phyloP scores from a whole-genome alignment of 2,113 vertebrate species.

The Hippocampus mohnikei region DNA sequence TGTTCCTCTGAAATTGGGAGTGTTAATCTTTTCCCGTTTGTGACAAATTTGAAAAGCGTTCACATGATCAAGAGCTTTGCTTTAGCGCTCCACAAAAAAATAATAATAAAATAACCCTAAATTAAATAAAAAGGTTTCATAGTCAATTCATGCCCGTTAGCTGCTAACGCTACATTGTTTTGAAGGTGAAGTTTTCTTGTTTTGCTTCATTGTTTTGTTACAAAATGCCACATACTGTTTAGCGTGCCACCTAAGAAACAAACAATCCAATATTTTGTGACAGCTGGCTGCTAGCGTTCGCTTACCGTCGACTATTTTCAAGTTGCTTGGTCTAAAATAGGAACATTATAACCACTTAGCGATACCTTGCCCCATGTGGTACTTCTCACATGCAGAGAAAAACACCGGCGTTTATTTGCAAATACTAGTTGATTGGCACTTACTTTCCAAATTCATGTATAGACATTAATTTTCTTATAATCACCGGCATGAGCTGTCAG shows the following conservation, averaged over 20 bases:
- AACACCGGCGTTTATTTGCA: slow-evolving; percentile 23
- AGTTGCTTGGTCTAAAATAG: background rate
- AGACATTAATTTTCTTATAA: slow-evolving; percentile 1
- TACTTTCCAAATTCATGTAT: slow-evolving; percentile 24
- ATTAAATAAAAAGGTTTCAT: background rate
- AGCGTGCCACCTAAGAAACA: background rate
- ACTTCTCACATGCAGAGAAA: slow-evolving; percentile 7
- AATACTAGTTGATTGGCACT: slow-evolving; percentile 15
- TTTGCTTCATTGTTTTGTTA: too few relatives aligned
- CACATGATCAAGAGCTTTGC: background rate
- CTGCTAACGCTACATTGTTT: background rate
- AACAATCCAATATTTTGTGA: background rate
- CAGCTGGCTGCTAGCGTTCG: background rate
- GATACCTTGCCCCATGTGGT: slow-evolving; percentile 11
- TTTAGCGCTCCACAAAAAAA: too few relatives aligned
- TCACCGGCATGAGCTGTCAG: slow-evolving; percentile 16
- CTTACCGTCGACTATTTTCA: background rate
- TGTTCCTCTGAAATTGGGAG: background rate
- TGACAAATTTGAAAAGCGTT: background rate
- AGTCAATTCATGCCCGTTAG: background rate
- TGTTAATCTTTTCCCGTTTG: background rate
- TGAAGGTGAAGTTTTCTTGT: background rate
- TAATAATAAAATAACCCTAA: background rate
- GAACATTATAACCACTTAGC: background rate
- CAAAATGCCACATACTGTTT: background rate